Conservation (phyloP, 1,140 invertebrate species). For the Diuraphis noxia region DNA sequence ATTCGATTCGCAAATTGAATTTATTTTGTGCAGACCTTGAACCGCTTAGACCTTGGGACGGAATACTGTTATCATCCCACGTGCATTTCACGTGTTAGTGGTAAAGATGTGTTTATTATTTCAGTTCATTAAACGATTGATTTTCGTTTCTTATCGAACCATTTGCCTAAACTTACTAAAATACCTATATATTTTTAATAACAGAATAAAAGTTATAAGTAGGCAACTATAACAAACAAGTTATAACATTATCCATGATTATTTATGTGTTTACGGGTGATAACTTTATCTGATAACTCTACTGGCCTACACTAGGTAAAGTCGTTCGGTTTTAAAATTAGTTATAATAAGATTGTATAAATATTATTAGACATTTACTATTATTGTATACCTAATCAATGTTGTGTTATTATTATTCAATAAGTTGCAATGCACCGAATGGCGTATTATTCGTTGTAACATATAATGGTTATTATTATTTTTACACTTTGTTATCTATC, state of each 20-base stretch:
- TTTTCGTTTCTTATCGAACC: not conserved
- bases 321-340: not conserved
- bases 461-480: not conserved
- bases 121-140: not conserved
- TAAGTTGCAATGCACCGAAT: not conserved
- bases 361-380: not conserved
- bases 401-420: not conserved
- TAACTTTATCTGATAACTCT: not conserved
- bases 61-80: constrained; percentile 25
- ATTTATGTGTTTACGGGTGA: not conserved
- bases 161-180: not conserved
- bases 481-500: not conserved
- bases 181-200: not conserved
- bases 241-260: not conserved
- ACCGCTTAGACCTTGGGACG: not conserved
- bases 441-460: not conserved
- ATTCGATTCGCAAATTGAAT: not conserved
- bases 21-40: constrained; percentile 4
- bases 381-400: not conserved
- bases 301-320: not conserved
- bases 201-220: not conserved
- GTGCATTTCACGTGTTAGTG: not conserved
- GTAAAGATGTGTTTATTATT: not conserved
- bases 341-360: not conserved
- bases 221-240: not conserved